phyloP scores from a whole-genome alignment of 2,797 vertebrate species.

The Rhinoraja longicauda region DNA sequence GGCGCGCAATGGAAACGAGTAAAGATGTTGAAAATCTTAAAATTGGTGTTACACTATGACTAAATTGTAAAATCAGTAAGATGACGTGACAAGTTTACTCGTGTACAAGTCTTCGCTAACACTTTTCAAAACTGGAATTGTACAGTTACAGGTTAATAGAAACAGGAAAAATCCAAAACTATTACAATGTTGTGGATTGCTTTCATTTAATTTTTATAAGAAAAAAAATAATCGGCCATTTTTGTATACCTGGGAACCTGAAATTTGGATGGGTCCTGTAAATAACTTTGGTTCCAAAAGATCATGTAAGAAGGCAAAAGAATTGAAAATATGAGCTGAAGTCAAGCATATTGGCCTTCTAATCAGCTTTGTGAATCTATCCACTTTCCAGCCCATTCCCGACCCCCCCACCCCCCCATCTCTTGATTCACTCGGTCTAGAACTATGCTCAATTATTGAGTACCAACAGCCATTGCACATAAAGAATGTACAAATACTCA shows the following conservation, averaged over 20 bases:
- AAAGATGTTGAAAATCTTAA: conserved; percentile 3
- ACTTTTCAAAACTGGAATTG: not conserved
- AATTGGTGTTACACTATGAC: not conserved
- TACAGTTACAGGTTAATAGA: not conserved
- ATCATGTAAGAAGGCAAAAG: too few relatives aligned
- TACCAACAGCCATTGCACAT: too few relatives aligned
- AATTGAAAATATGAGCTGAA: too few relatives aligned
- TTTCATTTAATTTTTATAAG: not conserved
- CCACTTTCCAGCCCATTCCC: not conserved
- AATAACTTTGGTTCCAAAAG: too few relatives aligned
- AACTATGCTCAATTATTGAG: too few relatives aligned
- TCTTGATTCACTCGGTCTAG: not conserved
- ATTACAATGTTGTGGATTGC: not conserved
- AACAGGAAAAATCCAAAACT: not conserved
- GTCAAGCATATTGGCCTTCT: too few relatives aligned
- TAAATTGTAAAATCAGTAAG: not conserved
- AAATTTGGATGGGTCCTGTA: not conserved
- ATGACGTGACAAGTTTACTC: not conserved
- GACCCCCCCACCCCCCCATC: not conserved
- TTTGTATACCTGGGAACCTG: not conserved
- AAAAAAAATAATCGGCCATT: not conserved
- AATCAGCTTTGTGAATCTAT: too few relatives aligned
- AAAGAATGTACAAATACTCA: too few relatives aligned
- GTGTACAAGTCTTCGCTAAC: not conserved
- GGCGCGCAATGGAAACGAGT: not conserved